These are phyloP conservation scores for Smutsia gigantea DNA, from an alignment of 2,797 vertebrate species.

Conservation along the genomic window DNA sequence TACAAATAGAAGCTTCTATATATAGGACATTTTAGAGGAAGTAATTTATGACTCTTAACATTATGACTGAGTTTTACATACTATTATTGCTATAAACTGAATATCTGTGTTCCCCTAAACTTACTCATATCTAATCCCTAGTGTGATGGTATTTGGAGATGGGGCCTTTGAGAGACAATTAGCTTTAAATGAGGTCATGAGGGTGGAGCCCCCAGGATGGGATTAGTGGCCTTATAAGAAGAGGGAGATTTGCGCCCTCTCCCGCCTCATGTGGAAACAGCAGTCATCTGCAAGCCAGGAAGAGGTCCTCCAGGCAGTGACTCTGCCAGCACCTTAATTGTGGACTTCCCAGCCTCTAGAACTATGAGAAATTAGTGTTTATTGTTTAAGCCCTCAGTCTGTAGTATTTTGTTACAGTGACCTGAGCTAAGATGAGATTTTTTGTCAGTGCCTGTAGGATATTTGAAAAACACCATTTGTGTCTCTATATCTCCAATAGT, in stretches of 20 bases:
- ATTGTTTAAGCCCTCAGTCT: background rate
- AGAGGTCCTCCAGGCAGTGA: background rate
- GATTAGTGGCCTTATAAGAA: background rate
- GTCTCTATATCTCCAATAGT: background rate
- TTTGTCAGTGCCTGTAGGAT: background rate
- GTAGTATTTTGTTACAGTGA: background rate
- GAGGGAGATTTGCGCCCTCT: background rate
- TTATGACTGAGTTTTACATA: background rate
- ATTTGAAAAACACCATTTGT: background rate
- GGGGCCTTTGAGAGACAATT: background rate
- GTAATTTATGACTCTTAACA: background rate
- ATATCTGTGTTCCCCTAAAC: background rate
- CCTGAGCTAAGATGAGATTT: background rate
- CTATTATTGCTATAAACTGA: background rate
- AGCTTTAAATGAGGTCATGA: background rate
- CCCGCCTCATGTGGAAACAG: background rate
- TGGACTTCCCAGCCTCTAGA: background rate
- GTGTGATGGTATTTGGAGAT: background rate
- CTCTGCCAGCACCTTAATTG: background rate
- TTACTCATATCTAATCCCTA: background rate
- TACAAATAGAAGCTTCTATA: background rate
- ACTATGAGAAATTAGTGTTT: background rate
- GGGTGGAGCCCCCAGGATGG: background rate
- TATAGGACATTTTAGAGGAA: background rate
- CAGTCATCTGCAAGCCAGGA: background rate